Evolutionary conservation across 2,113 vertebrate species (phyloP).

Genomic region (Protomyctophum bolini): DNA sequence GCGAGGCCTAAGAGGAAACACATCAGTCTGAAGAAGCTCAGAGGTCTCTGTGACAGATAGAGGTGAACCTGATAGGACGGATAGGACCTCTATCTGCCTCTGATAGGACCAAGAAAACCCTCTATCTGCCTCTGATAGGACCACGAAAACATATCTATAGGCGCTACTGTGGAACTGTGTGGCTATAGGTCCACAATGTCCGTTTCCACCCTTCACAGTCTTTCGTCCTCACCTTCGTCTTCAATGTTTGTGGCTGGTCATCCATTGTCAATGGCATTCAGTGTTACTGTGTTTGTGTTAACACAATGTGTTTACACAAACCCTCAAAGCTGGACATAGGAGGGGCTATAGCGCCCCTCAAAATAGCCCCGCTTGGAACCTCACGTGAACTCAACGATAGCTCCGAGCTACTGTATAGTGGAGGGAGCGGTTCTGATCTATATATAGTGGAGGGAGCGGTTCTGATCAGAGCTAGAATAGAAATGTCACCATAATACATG

Average conservation of each 20-base stretch:
- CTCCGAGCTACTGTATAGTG: conserved; percentile 7
- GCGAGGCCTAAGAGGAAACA: conserved; percentile 19
- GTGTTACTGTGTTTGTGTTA: no score
- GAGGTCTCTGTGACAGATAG: conserved; percentile 32
- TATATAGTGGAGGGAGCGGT: no score
- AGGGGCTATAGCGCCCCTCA: no score
- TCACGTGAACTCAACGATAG: conserved; percentile 4
- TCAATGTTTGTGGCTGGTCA: no score
- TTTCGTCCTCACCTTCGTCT: no score
- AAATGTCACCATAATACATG: no score
- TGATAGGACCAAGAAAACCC: conserved; percentile 47
- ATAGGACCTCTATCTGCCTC: conserved; percentile 21
- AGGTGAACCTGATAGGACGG: conserved; percentile 31
- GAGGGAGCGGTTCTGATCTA: no score
- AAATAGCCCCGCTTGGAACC: conserved; percentile 32
- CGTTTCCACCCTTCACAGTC: no score
- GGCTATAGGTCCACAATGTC: conserved; percentile 5
- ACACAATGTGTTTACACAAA: no score
- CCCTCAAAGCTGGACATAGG: no score
- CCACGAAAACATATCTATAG: conserved; percentile 34
- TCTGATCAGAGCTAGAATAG: no score
- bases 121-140: conserved; percentile 44
- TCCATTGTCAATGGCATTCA: no score
- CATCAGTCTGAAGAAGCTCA: conserved; percentile 8
- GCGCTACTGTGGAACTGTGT: conserved; percentile 33